Evolutionary conservation across 2,888 invertebrate species (phyloP).

Genomic region (Dynastes tityus): DNA sequence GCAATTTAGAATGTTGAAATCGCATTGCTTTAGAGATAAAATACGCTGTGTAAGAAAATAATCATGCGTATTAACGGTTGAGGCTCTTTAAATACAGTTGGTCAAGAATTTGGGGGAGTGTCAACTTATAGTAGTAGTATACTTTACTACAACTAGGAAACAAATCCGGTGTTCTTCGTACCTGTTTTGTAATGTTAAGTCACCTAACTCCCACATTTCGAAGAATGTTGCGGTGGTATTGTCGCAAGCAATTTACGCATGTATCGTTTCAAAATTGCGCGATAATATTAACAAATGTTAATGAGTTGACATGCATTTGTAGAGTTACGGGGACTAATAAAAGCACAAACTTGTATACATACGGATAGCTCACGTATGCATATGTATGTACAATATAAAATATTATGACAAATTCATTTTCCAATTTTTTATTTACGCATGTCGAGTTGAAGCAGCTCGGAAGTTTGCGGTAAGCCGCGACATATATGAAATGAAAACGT

Average conservation of each 20-base stretch:
- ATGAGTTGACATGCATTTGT: background rate
- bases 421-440: conserved; percentile 32
- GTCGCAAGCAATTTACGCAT: conserved; percentile 27
- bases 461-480: conserved; percentile 37
- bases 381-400: conserved; percentile 23
- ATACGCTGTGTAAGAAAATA: no score
- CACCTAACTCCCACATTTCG: conserved; percentile 24
- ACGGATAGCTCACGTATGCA: conserved; percentile 12
- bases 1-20: no score
- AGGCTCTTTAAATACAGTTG: no score
- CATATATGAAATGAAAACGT: conserved; percentile 25
- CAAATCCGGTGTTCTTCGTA: conserved; percentile 18
- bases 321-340: conserved; percentile 1
- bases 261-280: conserved; percentile 21
- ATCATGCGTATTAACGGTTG: no score
- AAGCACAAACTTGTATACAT: background rate
- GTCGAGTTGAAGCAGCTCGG: conserved; percentile 7
- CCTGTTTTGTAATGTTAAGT: conserved; percentile 16
- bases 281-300: conserved; percentile 16
- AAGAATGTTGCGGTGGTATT: conserved; percentile 14
- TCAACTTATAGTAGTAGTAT: background rate
- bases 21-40: no score
- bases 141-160: background rate
- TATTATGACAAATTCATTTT: conserved; percentile 33
- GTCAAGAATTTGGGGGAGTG: background rate